Evolutionary conservation across 2,113 vertebrate species (phyloP).

Genomic region (Poeciliopsis occidentalis): DNA sequence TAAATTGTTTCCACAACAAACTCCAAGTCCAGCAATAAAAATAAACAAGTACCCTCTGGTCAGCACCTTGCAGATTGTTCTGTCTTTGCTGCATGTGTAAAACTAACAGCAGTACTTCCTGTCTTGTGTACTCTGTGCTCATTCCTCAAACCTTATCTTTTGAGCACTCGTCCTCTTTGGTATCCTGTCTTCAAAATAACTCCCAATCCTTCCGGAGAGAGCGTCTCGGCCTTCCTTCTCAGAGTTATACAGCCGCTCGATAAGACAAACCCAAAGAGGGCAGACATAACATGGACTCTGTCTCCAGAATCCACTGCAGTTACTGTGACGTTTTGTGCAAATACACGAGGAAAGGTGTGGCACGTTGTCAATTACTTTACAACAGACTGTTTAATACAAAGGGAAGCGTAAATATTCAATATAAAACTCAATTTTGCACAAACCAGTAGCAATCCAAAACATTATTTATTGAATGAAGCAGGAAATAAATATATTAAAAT

Average conservation of each 20-base stretch:
- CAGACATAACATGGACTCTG: constrained; percentile 28
- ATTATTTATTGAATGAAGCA: neutral
- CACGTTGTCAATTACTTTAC: neutral
- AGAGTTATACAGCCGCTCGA: constrained; percentile 18
- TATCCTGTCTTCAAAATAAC: constrained; percentile 73
- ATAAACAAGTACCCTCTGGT: neutral
- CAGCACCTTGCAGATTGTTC: constrained; percentile 17
- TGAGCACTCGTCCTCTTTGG: constrained; percentile 32
- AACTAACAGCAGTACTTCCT: constrained; percentile 56
- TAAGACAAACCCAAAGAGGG: constrained; percentile 15
- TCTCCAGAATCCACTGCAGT: neutral
- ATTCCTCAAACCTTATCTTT: constrained; percentile 56
- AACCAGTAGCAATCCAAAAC: neutral
- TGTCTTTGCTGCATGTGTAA: constrained; percentile 23
- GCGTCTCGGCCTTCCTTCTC: constrained; percentile 30
- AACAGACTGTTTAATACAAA: neutral
- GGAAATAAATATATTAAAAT: neutral
- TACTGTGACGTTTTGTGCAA: neutral
- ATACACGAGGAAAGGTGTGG: neutral
- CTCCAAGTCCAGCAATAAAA: neutral
- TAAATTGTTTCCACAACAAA: neutral
- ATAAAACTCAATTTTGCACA: neutral
- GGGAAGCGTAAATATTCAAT: neutral
- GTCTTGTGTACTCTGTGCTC: constrained; percentile 36
- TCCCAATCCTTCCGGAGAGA: constrained; percentile 28